Base-by-base conservation (phyloP, 2,888 invertebrate genomes). In the Drosophila cognata region DNA sequence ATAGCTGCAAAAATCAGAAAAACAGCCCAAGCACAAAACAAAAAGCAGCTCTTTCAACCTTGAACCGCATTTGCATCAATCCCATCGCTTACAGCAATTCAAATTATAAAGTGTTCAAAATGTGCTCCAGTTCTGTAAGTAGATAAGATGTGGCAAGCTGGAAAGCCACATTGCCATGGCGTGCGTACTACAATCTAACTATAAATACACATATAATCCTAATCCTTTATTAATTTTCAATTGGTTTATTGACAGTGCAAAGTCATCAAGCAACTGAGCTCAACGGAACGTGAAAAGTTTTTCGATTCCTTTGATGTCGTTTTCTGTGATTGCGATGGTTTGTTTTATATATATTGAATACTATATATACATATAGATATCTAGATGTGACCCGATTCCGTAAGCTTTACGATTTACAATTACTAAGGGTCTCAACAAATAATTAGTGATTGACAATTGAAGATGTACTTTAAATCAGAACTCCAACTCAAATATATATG, bases 281-380 rank as follows among this genome's bases (percentile, higher is more conserved):
- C 71, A 7, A 74, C 77, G 18, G 92, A 93, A 69, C 88, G 92
- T 28, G 74, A 80, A 59, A 59, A 79, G 16, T 94, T 94, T 75
- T 65, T 95, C 2, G 82, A 94, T 68, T 94, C 94, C 2, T 94
- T 95, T 70, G 95, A 95, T 83, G 93, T 93, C 51, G 94, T 95
- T 53, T 92, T 95, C 71, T 94, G 94, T 74, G 95, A 95, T 89
- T 95, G 95, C 83, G 95, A 95, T 92, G 95, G 95, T 78, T 51
- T 36, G 77, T 63, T 36, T 28, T 25, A 29, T 13, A 21, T 18
- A 18, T 53, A 10, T 25, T 18, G 8, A 25, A 35, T 33, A 21
- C 3, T 21, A 21, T 25, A 46, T 46, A 46, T 25, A 46, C 25
- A 13, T 21, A 21, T 21, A 21, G 5, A 43, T 6, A 43, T 43